Evolutionary conservation across 2,888 invertebrate genomes (phyloP).

Genomic region (Agonopterix heracliana): DNA sequence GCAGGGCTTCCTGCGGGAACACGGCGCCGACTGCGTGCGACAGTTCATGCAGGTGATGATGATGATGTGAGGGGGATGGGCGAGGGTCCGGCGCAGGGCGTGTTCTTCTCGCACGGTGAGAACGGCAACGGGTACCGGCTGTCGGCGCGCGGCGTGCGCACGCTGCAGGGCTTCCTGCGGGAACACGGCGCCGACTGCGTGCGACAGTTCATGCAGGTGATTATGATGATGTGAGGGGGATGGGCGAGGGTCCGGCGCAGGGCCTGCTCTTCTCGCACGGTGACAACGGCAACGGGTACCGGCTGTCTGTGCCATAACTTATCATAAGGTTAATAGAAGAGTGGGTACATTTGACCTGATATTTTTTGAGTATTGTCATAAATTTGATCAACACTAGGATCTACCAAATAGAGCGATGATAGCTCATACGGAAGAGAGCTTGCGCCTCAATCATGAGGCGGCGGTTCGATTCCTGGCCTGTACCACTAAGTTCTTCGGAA

Average conservation of each 20-base stretch:
- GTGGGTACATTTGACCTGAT: no score
- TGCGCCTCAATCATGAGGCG: no score
- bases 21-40: constrained; percentile 79
- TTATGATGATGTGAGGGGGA: constrained; percentile 13
- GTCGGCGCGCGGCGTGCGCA: constrained; percentile 77
- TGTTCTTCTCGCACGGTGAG: constrained; percentile 55
- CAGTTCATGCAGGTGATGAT: constrained; percentile 76
- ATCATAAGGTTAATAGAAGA: no score
- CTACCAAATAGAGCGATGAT: no score
- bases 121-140: constrained; percentile 76
- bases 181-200: constrained; percentile 81
- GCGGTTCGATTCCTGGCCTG: no score
- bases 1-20: constrained; percentile 78
- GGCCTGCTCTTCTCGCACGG: constrained; percentile 54
- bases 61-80: constrained; percentile 34
- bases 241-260: constrained; percentile 50
- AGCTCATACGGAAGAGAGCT: no score
- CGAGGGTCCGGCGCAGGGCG: constrained; percentile 45
- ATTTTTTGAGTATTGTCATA: no score
- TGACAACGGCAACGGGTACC: constrained; percentile 74
- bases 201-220: constrained; percentile 80
- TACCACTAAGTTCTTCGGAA: no score
- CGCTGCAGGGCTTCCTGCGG: constrained; percentile 77
- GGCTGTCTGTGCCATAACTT: constrained; percentile 75
- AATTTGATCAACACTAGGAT: no score